Evolutionary conservation across 2,888 invertebrate genomes (phyloP), one percentile per base, ranked within the genome.

Genomic region (Apodemia hepburni): DNA sequence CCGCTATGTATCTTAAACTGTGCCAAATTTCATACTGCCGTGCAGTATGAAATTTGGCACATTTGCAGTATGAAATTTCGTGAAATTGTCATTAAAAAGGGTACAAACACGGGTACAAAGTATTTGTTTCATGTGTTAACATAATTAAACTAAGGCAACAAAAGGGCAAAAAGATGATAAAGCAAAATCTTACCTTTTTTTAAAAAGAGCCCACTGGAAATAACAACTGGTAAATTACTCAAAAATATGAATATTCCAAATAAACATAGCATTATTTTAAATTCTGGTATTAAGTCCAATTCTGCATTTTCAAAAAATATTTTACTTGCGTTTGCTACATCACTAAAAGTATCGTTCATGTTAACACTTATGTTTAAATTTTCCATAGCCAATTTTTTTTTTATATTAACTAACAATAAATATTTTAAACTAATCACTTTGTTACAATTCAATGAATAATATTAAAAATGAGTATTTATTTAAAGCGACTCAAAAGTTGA

Each of bases 121-220:
- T 27, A 27, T 27, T 27, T 27, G 27, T 4, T 27, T 27, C n/a
- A n/a, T n/a, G n/a, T n/a, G n/a, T n/a, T n/a, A n/a, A n/a, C n/a
- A n/a, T n/a, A n/a, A n/a, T n/a, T n/a, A n/a, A n/a, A n/a, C n/a
- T n/a, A n/a, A n/a, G n/a, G n/a, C n/a, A n/a, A n/a, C n/a, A n/a
- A n/a, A n/a, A n/a, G n/a, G n/a, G n/a, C n/a, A n/a, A n/a, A n/a
- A n/a, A n/a, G n/a, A n/a, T n/a, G n/a, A n/a, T n/a, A n/a, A n/a
- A n/a, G n/a, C n/a, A 18, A 27, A 29, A 59, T 12, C 64, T 51
- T 84, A 94, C 94, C 93, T 89, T 92, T 93, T 75, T 86, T 93
- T 33, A 94, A 81, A 70, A 94, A 93, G 3, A 94, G 80, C 61
- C 94, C 94, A 77, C 94, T 94, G n/a, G 94, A 94, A 63, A 94